Evolutionary conservation across 1,140 invertebrate genomes (phyloP), one percentile per base, ranked within the genome.

Genomic region (Melanaphis sacchari): DNA sequence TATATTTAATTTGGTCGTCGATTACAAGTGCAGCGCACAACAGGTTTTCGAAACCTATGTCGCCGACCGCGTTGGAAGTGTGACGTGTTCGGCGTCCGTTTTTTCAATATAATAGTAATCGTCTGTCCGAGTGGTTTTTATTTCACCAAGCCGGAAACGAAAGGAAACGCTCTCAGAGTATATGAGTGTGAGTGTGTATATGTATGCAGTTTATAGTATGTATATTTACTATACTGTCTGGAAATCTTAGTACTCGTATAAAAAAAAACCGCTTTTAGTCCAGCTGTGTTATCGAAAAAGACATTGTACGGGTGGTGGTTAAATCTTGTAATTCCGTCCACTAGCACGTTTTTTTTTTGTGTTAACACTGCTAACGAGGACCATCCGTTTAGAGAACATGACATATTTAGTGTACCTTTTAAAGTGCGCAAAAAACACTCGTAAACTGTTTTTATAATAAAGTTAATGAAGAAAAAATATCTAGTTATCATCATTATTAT

Each of bases 41-140:
- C 88, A 54, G 88, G 88, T 54, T 89, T 89, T 89, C 49, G 36
- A 89, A 89, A 89, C 36, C 49, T 8, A 54, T 38, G 88, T 89
- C 87, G 40, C 43, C 87, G 41, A 36, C n/a, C 15, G 46, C 88
- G 31, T 36, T 52, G 87, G 15, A 89, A 49, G 49, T 54, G 88
- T 89, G 36, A 89, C 49, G 88, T 46, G 41, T 54, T 46, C 26
- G 41, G 24, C 41, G 26, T 40, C 82, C 24, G 40, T 85, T 43
- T 85, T 41, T 85, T 41, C 84, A n/a, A 85, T 43, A 85, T 85
- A 43, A 85, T 85, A 43, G 40, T 82, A 82, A 82, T 52, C n/a
- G n/a, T 89, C 26, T 46, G 31, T 88, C 38, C 87, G 87, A 89
- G 87, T 89, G 15, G 40, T 36, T 89, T 89, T 89, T 89, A 31